Percentiles rank a stretch among this genome's conserved stretches.
phyloP scores from a whole-genome alignment of 2,888 invertebrate genomes.

The Leptinotarsa peninsularis region DNA sequence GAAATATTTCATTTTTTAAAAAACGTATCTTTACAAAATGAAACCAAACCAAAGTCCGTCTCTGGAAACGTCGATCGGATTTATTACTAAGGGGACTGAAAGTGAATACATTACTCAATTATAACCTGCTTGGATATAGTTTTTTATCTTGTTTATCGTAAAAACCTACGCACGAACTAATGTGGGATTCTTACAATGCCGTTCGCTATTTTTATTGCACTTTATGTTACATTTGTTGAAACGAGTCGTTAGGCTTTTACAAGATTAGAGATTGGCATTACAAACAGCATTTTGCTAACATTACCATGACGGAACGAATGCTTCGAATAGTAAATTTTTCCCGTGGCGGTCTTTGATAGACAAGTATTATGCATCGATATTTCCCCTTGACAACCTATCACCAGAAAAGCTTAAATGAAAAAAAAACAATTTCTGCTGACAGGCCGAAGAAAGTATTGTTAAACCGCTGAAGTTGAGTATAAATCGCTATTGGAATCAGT shows the following conservation, averaged over 20 bases:
- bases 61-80: slow-evolving; percentile 33
- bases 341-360: neutral
- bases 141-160: slow-evolving; percentile 38
- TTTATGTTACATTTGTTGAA: slow-evolving; percentile 22
- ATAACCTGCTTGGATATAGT: slow-evolving; percentile 30
- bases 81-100: slow-evolving; percentile 43
- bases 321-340: neutral
- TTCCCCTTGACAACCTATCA: no score
- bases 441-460: no score
- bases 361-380: neutral
- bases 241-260: slow-evolving; percentile 13
- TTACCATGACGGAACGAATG: neutral
- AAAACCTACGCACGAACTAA: slow-evolving; percentile 40
- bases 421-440: no score
- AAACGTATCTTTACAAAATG: no score
- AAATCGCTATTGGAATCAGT: no score
- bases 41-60: neutral
- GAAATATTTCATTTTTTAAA: no score
- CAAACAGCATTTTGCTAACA: slow-evolving; percentile 2
- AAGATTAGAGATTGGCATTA: slow-evolving; percentile 15
- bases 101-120: slow-evolving; percentile 48
- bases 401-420: no score
- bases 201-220: slow-evolving; percentile 24
- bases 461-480: no score
- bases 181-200: slow-evolving; percentile 27